Evolutionary conservation across 2,888 invertebrate genomes (phyloP), one percentile per base, ranked within the genome.

Genomic region (Lasioglossum zephyrum): DNA sequence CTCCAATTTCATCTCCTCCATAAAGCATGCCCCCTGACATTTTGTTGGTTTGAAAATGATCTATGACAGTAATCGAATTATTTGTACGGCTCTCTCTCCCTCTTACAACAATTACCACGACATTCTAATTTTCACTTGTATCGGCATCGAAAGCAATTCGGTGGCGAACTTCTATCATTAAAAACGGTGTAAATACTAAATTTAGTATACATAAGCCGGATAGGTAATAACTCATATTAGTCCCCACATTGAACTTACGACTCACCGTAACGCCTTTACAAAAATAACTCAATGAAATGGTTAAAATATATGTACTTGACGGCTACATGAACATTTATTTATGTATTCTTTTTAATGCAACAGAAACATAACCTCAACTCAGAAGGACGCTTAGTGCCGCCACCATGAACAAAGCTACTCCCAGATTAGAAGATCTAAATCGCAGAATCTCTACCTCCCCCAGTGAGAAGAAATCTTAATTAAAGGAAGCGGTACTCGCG

Each of bases 1-100:
- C 99, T 16, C 99, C 99, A 88, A 99, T 99, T 95, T 99, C 99
- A 96, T 99, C 99, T 49, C 98, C 98, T n/a, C 98, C 98, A 91
- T 98, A 98, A 81, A 98, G 94, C 97, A 98, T 98, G 74, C 95
- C 91, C 1, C 91, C 91, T 70, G 91, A 91, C 91, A 91, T 91
- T 47, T 83, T 89, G 84, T 11, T 63, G 44, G 26, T 78, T 87
- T 77, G 39, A 74, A 76, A 77, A 78, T 41, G 84, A 84, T 75
- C 89, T 88, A 57, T 13, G 41, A 70, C 22, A 79, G 77, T 3
- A 80, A 81, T 60, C 77, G 79, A 11, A 81, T 69, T 74, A 47
- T 31, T 69, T 36, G 36, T 57, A 78, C 16, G 8, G 39, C n/a
- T 18, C n/a, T n/a, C 11, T 57, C 57, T 57, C n/a, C n/a, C 22